Conservation (phyloP, 2,797 vertebrate species). For the Myripristis jacobus region DNA sequence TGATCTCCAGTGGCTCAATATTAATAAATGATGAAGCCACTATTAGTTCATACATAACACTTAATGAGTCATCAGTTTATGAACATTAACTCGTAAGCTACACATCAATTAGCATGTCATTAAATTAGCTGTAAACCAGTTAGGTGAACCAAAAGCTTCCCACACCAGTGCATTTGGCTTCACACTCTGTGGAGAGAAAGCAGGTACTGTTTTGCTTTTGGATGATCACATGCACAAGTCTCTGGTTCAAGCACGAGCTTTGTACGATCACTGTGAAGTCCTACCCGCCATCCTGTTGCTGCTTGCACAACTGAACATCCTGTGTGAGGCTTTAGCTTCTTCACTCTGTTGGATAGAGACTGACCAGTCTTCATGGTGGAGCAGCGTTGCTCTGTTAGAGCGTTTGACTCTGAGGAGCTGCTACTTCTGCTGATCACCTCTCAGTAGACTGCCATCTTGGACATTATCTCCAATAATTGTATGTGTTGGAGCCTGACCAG, state of each 20-base stretch:
- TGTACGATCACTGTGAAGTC: too few species aligned
- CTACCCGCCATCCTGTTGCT: not conserved
- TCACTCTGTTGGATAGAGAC: conserved; percentile 48
- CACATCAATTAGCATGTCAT: too few species aligned
- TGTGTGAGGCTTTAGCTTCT: not conserved
- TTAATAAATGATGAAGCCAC: conserved; percentile 44
- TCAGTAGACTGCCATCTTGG: conserved; percentile 8
- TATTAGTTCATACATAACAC: conserved; percentile 33
- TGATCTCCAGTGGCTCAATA: conserved; percentile 33
- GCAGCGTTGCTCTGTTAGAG: conserved; percentile 20
- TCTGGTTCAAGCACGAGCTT: too few species aligned
- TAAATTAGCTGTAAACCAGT: too few species aligned
- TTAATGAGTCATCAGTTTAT: conserved; percentile 37
- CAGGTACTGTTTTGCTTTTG: too few species aligned
- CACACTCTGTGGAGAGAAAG: too few species aligned
- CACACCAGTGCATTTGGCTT: too few species aligned
- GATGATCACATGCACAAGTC: too few species aligned
- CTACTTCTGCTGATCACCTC: conserved; percentile 19
- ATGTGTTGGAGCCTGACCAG: too few species aligned
- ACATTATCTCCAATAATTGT: conserved; percentile 15
- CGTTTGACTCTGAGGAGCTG: conserved; percentile 45
- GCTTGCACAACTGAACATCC: not conserved
- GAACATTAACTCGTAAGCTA: conserved; percentile 3
- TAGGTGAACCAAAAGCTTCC: too few species aligned
- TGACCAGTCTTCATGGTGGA: conserved; percentile 9